Evolutionary conservation across 2,888 invertebrate genomes (phyloP), one percentile per base, ranked within the genome.

Genomic region (Halocaridina rubra): DNA sequence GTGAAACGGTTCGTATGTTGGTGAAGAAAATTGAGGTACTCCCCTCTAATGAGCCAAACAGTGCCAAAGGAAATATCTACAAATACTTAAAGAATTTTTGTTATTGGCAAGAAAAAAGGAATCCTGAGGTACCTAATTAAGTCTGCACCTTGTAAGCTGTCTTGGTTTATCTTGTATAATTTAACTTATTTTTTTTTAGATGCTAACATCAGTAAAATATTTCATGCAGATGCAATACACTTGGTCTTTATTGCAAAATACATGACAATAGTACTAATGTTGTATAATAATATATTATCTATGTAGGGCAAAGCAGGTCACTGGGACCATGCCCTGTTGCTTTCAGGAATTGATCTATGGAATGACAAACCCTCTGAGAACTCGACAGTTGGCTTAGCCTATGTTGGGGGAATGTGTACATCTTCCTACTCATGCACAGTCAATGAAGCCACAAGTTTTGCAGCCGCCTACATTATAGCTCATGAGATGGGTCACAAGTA

Each of bases 401-500:
- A 90, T 90, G 90, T 90, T 1, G 90, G 90, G 32, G 91, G 91
- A 4, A 91, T 91, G 91, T 91, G 91, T 79, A 89, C 90, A 39
- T 89, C 89, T 1, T 88, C 89, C 32, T 90, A 90, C 86, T 90
- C 90, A 59, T 91, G 91, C 80, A 90, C 90, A 2, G 88, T 91
- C 27, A 90, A 90, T 79, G 91, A 91, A 89, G 91, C 90, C 4
- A 89, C 89, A 22, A 89, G 89, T 33, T 90, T 91, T 84, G 90
- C 90, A 72, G 89, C 90, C 0, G 90, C 90, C 1, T 91, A 90
- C 88, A 90, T 91, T 16, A 90, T 91, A 5, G 90, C 91, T 7
- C 91, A 91, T 81, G 91, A 91, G 88, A 90, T 91, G 88, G 91
- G 91, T 0, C 91, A 91, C 88, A 90, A 89, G 90, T 90, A 71